A percentile compares a stretch with the other conserved stretches of the same genome.
These are phyloP conservation scores for Anarrhichthys ocellatus DNA, from an alignment of 2,113 vertebrate species.

Conservation along the genomic window DNA sequence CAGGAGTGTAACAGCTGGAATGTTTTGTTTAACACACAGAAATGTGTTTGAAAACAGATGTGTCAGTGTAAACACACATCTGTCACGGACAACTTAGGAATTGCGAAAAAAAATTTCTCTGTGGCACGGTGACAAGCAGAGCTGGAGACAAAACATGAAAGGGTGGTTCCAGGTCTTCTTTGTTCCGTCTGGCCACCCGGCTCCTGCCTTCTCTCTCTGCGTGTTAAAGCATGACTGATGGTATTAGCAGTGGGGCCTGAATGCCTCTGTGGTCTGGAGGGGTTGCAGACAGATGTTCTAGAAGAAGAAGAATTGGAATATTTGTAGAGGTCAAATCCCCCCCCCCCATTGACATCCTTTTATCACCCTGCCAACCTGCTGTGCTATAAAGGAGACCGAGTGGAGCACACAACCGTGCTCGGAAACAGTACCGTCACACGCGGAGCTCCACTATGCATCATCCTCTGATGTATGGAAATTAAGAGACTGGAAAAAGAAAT, in stretches of 20 bases:
- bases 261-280: constrained; percentile 56
- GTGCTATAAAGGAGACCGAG: constrained; percentile 70
- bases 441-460: constrained; percentile 49
- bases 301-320: constrained; percentile 66
- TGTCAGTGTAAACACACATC: not conserved
- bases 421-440: constrained; percentile 27
- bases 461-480: constrained; percentile 64
- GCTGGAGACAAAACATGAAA: constrained; percentile 4
- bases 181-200: constrained; percentile 11
- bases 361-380: constrained; percentile 70
- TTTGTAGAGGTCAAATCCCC: constrained; percentile 74
- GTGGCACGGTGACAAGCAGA: not conserved
- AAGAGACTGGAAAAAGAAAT: constrained; percentile 39
- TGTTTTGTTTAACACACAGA: constrained; percentile 14
- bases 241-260: constrained; percentile 56
- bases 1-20: constrained; percentile 3
- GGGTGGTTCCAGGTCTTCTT: constrained; percentile 8
- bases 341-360: constrained; percentile 69
- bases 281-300: constrained; percentile 60
- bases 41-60: constrained; percentile 17
- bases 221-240: constrained; percentile 50
- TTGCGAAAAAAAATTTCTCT: constrained; percentile 3
- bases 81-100: not conserved
- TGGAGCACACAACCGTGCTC: constrained; percentile 44
- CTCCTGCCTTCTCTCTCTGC: constrained; percentile 23